Evolutionary conservation across 1,140 invertebrate species (phyloP).

Genomic region (Sarcophaga peregrina): DNA sequence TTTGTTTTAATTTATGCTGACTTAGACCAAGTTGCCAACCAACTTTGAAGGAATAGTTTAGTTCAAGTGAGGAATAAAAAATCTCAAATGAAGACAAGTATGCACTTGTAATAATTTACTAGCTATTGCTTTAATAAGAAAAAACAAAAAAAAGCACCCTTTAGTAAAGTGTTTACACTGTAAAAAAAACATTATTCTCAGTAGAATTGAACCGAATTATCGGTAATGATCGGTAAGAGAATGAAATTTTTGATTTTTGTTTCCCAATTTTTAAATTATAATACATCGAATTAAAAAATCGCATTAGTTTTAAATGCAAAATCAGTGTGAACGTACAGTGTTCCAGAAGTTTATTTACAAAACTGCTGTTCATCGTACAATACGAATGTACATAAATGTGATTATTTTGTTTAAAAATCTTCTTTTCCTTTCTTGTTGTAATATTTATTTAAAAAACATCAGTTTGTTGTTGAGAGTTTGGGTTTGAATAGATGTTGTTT

Average conservation of each 20-base stretch:
- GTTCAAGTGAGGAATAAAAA: neutral
- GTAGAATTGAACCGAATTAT: no score
- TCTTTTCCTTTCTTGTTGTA: neutral
- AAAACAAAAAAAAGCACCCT: neutral
- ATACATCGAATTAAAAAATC: neutral
- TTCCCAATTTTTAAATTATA: no score
- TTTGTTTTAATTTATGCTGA: conserved; percentile 27
- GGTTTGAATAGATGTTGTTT: no score
- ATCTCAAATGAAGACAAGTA: neutral
- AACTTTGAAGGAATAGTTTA: neutral
- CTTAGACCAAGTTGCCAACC: conserved; percentile 25
- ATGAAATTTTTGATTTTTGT: no score
- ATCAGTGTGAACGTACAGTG: neutral
- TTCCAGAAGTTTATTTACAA: neutral
- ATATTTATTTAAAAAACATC: neutral
- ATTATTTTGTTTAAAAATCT: conserved; percentile 14
- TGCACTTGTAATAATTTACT: neutral
- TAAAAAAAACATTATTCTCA: neutral
- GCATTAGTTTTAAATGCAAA: neutral
- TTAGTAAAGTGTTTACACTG: neutral
- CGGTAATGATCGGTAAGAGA: neutral
- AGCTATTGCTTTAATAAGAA: neutral
- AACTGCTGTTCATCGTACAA: neutral
- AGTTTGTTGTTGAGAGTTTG: neutral
- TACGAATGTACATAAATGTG: conserved; percentile 1